Percentiles rank a stretch among this genome's conserved stretches.
These are phyloP conservation scores for Drosophila nannoptera DNA, from an alignment of 1,140 invertebrate genomes.

Conservation along the genomic window DNA sequence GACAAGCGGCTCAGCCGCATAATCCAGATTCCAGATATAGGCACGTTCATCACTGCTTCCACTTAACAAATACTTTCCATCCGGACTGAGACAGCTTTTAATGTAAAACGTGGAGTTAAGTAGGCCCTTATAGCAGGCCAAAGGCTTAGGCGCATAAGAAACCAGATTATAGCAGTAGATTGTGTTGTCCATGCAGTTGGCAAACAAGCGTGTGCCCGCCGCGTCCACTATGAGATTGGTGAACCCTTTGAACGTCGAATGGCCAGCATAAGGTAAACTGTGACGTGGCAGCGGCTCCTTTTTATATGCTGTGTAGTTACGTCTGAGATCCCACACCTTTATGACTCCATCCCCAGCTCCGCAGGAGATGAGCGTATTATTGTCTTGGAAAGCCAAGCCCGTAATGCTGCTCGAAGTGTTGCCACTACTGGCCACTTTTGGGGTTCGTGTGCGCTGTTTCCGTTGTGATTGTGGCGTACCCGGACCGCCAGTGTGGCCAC, in stretches of 20 bases:
- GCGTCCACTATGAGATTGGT: constrained; percentile 88
- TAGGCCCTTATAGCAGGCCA: constrained; percentile 84
- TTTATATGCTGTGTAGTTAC: constrained; percentile 86
- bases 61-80: constrained; percentile 88
- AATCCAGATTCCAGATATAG: constrained; percentile 89
- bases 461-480: constrained; percentile 80
- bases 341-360: constrained; percentile 90
- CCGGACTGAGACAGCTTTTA: constrained; percentile 88
- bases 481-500: constrained; percentile 81
- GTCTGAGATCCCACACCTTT: constrained; percentile 92
- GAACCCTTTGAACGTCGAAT: constrained; percentile 86
- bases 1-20: constrained; percentile 83
- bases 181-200: constrained; percentile 90
- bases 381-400: constrained; percentile 86
- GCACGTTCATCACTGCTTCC: constrained; percentile 91
- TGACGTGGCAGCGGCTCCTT: constrained; percentile 86
- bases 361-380: constrained; percentile 87
- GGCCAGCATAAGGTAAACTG: constrained; percentile 85
- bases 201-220: constrained; percentile 85
- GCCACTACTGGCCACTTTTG: constrained; percentile 65
- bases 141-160: constrained; percentile 84
- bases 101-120: constrained; percentile 90
- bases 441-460: constrained; percentile 73
- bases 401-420: constrained; percentile 85
- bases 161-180: constrained; percentile 92